Evolutionary conservation across 2,113 vertebrate genomes (phyloP).

Genomic region (Hippocampus zosterae): DNA sequence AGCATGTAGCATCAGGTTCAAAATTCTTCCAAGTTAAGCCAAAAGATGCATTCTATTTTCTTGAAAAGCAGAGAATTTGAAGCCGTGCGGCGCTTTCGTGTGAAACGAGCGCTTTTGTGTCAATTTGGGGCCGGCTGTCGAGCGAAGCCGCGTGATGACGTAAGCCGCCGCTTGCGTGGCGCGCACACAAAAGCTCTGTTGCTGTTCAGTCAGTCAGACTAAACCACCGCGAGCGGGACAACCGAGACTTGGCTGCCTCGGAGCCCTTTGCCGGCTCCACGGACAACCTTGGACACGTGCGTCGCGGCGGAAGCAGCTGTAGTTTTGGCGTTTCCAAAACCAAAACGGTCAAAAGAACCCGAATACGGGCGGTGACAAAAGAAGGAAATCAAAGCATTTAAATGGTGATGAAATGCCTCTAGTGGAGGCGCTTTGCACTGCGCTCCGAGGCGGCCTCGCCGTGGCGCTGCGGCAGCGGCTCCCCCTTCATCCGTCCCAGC

Average conservation of each 20-base stretch:
- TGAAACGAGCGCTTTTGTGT: too few species aligned
- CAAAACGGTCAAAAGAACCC: too few species aligned
- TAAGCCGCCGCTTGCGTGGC: background rate
- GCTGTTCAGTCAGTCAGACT: conserved; percentile 3
- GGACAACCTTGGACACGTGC: too few species aligned
- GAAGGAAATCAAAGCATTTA: too few species aligned
- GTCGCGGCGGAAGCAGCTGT: too few species aligned
- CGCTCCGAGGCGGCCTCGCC: background rate
- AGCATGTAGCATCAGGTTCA: too few species aligned
- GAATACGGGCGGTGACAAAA: too few species aligned
- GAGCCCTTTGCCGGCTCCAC: too few species aligned
- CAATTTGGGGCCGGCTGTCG: background rate
- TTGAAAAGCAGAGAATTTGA: background rate
- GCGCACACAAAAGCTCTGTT: conserved; percentile 1
- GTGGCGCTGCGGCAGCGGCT: background rate
- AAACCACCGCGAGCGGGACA: background rate
- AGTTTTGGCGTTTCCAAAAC: too few species aligned
- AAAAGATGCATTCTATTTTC: too few species aligned
- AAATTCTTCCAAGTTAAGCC: too few species aligned
- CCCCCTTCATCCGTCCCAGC: conserved; percentile 36
- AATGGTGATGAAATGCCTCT: background rate
- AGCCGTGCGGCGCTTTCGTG: background rate
- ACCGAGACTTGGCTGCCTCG: too few species aligned
- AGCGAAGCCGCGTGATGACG: background rate
- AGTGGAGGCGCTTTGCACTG: background rate